Percentiles rank a stretch among this genome's conserved stretches.
Conservation (phyloP, 2,888 invertebrate species). For the Dryadula phaetusa region DNA sequence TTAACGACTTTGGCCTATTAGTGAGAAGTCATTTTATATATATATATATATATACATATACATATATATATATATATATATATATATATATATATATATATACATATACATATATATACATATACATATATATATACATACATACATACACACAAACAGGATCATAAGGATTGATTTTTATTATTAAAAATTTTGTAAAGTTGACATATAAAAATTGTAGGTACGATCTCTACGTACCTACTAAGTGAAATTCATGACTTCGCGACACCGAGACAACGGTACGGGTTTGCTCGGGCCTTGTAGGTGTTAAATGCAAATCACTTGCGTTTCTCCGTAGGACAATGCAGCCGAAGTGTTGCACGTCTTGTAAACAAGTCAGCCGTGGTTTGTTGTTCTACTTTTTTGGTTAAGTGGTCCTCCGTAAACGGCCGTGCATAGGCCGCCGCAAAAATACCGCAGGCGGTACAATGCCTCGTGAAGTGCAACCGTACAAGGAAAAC, state of each 20-base stretch:
- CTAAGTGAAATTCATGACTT: conserved; percentile 62
- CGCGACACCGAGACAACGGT: conserved; percentile 48
- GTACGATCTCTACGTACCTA: too few relatives aligned
- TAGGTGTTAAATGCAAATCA: conserved; percentile 79
- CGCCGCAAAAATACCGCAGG: conserved; percentile 75
- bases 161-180: too few relatives aligned
- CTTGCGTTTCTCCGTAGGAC: conserved; percentile 75
- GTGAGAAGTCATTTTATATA: too few relatives aligned
- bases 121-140: too few relatives aligned
- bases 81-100: too few relatives aligned
- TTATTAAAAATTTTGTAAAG: background rate
- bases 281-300: conserved; percentile 53
- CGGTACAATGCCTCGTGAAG: conserved; percentile 75
- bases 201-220: background rate
- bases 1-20: too few relatives aligned
- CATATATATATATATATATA: too few relatives aligned
- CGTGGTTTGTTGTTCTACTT: conserved; percentile 80
- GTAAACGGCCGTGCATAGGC: conserved; percentile 76
- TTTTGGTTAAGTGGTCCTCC: conserved; percentile 80
- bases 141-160: too few relatives aligned
- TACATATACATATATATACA: too few relatives aligned
- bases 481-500: conserved; percentile 70
- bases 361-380: conserved; percentile 78
- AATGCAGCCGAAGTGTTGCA: conserved; percentile 77
- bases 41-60: too few relatives aligned